These are phyloP conservation scores for Daktulosphaira vitifoliae DNA, from an alignment of 1,140 invertebrate species.

Conservation along the genomic window DNA sequence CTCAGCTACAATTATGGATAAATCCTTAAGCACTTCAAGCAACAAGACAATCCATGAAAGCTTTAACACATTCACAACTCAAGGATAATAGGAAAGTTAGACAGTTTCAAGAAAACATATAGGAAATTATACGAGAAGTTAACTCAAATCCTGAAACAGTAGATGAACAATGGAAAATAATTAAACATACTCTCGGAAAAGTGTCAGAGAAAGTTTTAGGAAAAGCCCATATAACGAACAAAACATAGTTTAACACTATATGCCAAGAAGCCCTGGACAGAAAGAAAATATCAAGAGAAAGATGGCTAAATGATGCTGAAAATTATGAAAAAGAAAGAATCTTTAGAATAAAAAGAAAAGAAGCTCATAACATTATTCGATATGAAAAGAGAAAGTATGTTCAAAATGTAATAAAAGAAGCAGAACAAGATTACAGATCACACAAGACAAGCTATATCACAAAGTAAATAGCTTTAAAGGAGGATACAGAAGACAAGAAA, in stretches of 20 bases:
- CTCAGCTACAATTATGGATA: no score
- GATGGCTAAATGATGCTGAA: no score
- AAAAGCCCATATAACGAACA: background rate
- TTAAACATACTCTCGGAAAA: background rate
- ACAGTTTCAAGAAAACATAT: background rate
- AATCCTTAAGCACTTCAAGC: no score
- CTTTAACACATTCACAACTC: no score
- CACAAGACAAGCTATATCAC: background rate
- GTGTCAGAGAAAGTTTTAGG: background rate
- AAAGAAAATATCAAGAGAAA: no score
- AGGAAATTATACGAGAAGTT: background rate
- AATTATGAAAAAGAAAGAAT: background rate
- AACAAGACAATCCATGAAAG: no score
- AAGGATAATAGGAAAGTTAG: background rate
- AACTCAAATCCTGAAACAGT: background rate
- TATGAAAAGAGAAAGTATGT: no score
- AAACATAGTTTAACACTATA: background rate
- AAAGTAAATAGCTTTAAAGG: background rate
- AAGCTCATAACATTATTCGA: background rate
- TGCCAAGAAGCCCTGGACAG: no score
- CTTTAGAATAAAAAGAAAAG: background rate
- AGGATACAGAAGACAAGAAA: no score
- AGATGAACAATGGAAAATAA: no score
- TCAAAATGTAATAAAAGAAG: background rate
- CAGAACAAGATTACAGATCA: background rate